These are phyloP conservation scores for Aleiodes testaceus DNA, from an alignment of 2,888 invertebrate genomes.

Conservation along the genomic window DNA sequence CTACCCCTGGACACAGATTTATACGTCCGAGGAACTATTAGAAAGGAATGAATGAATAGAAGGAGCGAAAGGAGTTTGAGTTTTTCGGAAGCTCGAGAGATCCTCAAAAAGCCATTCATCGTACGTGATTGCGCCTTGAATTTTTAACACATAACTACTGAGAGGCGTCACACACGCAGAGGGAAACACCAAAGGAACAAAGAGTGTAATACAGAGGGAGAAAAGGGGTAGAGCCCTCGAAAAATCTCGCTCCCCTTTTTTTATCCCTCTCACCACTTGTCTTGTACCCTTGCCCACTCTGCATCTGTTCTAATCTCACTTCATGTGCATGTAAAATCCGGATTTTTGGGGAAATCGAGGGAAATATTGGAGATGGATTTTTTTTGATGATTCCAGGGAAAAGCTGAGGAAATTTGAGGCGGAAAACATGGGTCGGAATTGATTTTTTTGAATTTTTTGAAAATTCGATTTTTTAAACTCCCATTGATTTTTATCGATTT, in stretches of 20 bases:
- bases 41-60: slow-evolving; percentile 2
- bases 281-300: slow-evolving; percentile 25
- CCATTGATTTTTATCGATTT: too few relatives aligned
- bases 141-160: slow-evolving; percentile 62
- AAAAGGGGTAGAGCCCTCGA: slow-evolving; percentile 41
- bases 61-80: background rate
- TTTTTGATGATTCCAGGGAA: too few relatives aligned
- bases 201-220: slow-evolving; percentile 32
- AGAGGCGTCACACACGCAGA: slow-evolving; percentile 45
- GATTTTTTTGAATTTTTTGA: too few relatives aligned
- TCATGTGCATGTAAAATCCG: slow-evolving; percentile 21
- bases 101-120: slow-evolving; percentile 55
- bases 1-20: slow-evolving; percentile 26
- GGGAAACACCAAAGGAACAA: slow-evolving; percentile 5
- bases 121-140: slow-evolving; percentile 66
- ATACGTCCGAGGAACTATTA: background rate
- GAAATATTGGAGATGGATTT: too few relatives aligned
- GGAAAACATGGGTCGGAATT: too few relatives aligned
- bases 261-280: slow-evolving; percentile 31
- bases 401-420: too few relatives aligned
- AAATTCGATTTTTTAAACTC: too few relatives aligned
- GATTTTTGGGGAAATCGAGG: slow-evolving; percentile 5
- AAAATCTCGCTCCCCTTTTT: slow-evolving; percentile 52
- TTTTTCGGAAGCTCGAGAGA: slow-evolving; percentile 1
- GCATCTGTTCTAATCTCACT: slow-evolving; percentile 28